phyloP scores from a whole-genome alignment of 2,113 vertebrate species.

The Urocolius indicus region DNA sequence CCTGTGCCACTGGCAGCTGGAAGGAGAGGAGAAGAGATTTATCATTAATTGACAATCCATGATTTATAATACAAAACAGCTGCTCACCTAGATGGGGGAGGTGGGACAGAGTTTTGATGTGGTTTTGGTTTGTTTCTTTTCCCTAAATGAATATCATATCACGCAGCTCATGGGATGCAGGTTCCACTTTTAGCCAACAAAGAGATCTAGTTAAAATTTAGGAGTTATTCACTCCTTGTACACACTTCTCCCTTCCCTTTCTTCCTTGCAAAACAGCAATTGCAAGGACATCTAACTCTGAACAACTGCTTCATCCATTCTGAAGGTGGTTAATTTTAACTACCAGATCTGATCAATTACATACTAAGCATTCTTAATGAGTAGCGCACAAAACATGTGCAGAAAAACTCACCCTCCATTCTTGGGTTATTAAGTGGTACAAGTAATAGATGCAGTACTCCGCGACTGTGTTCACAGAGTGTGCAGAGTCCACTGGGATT shows the following conservation, averaged over 20 bases:
- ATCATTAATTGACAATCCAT: neutral
- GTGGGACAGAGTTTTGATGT: neutral
- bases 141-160: neutral
- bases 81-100: neutral
- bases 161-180: accelerated
- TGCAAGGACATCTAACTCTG: neutral
- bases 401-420: neutral
- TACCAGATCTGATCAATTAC: neutral
- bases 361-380: neutral
- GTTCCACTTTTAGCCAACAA: neutral
- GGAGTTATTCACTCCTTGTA: neutral
- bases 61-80: neutral
- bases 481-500: neutral
- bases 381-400: neutral
- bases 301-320: neutral
- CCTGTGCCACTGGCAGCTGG: neutral
- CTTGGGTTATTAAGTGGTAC: neutral
- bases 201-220: neutral
- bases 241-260: neutral
- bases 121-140: neutral
- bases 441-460: neutral
- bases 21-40: neutral
- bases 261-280: neutral
- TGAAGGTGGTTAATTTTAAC: neutral
- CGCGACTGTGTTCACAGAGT: accelerated